Conservation (phyloP, 2,113 vertebrate species). For the Hypomesus transpacificus region DNA sequence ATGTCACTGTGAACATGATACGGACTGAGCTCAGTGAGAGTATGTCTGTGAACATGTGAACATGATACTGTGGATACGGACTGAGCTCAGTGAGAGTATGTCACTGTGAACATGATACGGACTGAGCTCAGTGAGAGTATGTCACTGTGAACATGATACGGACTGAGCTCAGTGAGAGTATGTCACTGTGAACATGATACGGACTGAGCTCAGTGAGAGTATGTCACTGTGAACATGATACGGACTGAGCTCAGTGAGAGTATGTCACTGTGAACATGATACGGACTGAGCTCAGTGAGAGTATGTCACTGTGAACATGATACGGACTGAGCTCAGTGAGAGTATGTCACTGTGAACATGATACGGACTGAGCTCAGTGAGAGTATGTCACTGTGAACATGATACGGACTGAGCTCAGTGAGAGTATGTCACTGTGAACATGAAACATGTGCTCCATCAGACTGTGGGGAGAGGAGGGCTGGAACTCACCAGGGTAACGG, state of each 20-base stretch:
- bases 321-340: too few species aligned
- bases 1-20: neutral
- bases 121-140: too few species aligned
- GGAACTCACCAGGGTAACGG: slow-evolving; percentile 77
- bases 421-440: neutral
- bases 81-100: too few species aligned
- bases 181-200: neutral
- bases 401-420: too few species aligned
- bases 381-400: neutral
- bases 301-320: neutral
- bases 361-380: neutral
- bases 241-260: too few species aligned
- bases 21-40: too few species aligned
- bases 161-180: too few species aligned
- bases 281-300: too few species aligned
- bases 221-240: neutral
- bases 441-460: neutral
- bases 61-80: too few species aligned
- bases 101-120: neutral
- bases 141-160: neutral
- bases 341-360: neutral
- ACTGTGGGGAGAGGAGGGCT: neutral
- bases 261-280: neutral
- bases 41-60: neutral
- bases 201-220: too few species aligned